A percentile compares a stretch with the other conserved stretches of the same genome.
Evolutionary conservation across 2,888 invertebrate species (phyloP).

Genomic region (Andrena camellia): DNA sequence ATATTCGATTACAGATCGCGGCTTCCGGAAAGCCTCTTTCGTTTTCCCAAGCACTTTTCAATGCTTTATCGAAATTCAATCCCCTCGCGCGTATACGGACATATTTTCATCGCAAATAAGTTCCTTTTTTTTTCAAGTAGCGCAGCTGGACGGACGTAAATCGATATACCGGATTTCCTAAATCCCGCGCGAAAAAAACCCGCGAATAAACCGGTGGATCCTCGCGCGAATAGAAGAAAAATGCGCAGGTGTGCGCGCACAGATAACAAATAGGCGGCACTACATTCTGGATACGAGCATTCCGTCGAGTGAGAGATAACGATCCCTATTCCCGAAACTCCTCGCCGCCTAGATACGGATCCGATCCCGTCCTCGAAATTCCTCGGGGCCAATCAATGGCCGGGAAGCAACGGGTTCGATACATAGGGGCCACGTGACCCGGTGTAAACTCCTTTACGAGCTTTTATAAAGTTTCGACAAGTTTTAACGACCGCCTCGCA

Average conservation of each 20-base stretch:
- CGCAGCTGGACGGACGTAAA: constrained; percentile 22
- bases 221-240: not conserved
- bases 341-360: not conserved
- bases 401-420: constrained; percentile 6
- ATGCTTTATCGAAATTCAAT: constrained; percentile 33
- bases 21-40: not conserved
- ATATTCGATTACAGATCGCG: not conserved
- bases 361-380: not conserved
- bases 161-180: constrained; percentile 13
- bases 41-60: not conserved
- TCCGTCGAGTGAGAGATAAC: no score
- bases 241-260: not conserved
- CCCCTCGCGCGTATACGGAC: not conserved
- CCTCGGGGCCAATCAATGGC: not conserved
- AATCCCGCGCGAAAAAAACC: not conserved
- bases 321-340: not conserved
- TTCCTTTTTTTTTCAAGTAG: not conserved
- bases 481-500: constrained; percentile 51
- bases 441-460: constrained; percentile 51
- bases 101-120: constrained; percentile 31
- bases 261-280: not conserved
- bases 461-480: constrained; percentile 58
- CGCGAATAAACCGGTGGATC: no score
- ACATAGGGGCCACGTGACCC: constrained; percentile 7
- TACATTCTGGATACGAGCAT: not conserved